A percentile compares a stretch with the other conserved stretches of the same genome.
These are phyloP conservation scores for Peromyscus leucopus DNA, from an alignment of 2,113 vertebrate genomes.

Conservation along the genomic window DNA sequence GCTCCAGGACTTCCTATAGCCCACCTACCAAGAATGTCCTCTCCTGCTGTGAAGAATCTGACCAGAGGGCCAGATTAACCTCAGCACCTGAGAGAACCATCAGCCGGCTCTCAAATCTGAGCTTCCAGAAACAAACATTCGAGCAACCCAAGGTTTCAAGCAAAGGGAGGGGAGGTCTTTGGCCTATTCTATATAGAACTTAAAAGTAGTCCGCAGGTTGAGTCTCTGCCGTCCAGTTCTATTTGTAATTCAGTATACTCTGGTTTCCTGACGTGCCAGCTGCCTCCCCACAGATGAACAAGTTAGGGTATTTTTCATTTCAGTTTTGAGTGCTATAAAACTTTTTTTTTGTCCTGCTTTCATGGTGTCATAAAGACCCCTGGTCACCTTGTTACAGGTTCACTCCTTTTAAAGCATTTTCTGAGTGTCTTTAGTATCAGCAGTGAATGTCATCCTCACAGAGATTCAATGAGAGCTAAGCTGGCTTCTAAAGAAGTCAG, in stretches of 20 bases:
- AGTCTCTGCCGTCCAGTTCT: not conserved
- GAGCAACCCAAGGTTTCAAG: not conserved
- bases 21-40: not conserved
- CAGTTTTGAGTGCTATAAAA: slow-evolving; percentile 49
- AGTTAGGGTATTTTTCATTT: slow-evolving; percentile 41
- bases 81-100: not conserved
- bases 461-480: not conserved
- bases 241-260: not conserved
- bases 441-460: not conserved
- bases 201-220: not conserved
- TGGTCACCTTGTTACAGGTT: slow-evolving; percentile 38
- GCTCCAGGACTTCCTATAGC: not conserved
- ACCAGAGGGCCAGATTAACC: not conserved
- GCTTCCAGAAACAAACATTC: not conserved
- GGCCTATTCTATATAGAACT: not conserved
- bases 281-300: not conserved
- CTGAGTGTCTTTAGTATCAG: not conserved
- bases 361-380: slow-evolving; percentile 36
- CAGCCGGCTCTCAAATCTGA: slow-evolving; percentile 12
- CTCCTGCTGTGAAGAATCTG: not conserved
- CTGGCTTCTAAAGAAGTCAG: slow-evolving; percentile 39
- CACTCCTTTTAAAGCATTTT: slow-evolving; percentile 48
- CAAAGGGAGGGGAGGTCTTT: not conserved
- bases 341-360: slow-evolving; percentile 35
- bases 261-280: not conserved